Evolutionary conservation across 2,113 vertebrate species (phyloP).

Genomic region (Micronycteris hirsuta): DNA sequence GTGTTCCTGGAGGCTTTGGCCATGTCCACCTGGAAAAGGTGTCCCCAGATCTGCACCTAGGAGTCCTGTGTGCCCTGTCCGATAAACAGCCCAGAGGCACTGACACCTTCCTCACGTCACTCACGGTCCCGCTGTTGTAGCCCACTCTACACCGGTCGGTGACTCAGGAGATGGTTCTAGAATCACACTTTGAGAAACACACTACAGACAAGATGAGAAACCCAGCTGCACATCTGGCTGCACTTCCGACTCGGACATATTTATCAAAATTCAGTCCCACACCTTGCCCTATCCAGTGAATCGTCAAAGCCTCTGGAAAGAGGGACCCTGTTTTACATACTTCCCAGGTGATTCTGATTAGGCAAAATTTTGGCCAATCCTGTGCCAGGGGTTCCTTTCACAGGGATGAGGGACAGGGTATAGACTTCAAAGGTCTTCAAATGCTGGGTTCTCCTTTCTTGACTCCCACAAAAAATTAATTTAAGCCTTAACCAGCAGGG

Average conservation of each 20-base stretch:
- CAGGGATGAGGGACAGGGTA: not conserved
- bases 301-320: not conserved
- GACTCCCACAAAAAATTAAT: not conserved
- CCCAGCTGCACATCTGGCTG: not conserved
- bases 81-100: too few species aligned
- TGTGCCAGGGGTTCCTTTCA: not conserved
- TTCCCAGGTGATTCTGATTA: not conserved
- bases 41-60: not conserved
- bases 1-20: not conserved
- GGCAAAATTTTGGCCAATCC: not conserved
- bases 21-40: not conserved
- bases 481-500: slow-evolving; percentile 30
- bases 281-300: not conserved
- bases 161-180: not conserved
- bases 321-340: not conserved
- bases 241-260: not conserved
- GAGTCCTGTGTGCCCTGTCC: not conserved
- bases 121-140: not conserved
- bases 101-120: not conserved
- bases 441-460: not conserved
- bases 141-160: not conserved
- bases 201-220: too few species aligned
- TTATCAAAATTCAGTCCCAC: not conserved
- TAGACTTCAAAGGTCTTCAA: not conserved
- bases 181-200: not conserved